Base-by-base conservation (phyloP, 2,888 invertebrate genomes). In the Mongoloraphidia duomilia region DNA sequence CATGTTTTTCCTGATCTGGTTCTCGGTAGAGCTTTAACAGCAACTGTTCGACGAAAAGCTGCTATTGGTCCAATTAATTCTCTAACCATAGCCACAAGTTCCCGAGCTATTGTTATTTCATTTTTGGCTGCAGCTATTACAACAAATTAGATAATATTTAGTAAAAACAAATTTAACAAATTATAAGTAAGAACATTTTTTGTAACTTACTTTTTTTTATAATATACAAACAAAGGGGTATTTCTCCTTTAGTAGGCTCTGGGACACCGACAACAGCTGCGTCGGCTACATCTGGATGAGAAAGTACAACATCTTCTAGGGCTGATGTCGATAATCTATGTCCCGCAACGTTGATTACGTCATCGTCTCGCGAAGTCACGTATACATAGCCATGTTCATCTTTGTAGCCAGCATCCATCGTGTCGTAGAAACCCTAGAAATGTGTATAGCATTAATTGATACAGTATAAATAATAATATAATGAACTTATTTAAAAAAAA, bases 291-390 rank as follows among this genome's bases (percentile, higher is more conserved):
- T 88, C 82, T 0, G 84, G 81, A 70, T 92, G 91, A n/a, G 84
- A 76, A 40, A 93, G 66, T 10, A 92, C 81, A 0, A 92, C 91
- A 65, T 95, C 92, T 65, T 95, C 95, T 4, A 95, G 66, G 1
- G 90, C 88, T 0, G 88, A 82, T 0, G 93, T 91, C 1, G 92
- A 91, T 40, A 95, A 72, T 46, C 94, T 73, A 65, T 94, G 94
- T 0, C 94, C 95, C 0, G 95, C 90, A 1, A 95, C 94, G 64
- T 95, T 95, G 59, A 95, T 94, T 51, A 92, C 86, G 66, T 95
- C 95, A 68, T 95, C 95, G 51, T 89, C 91, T 35, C 95, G 74
- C 0, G 93, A 87, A 46, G 91, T 88, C 11, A 95, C 90, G 67
- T 84, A 90, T 2, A 95, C 75, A 49, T 87, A 87, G 1, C 91